Percentiles rank a stretch among this genome's conserved stretches.
phyloP scores from a whole-genome alignment of 2,797 vertebrate genomes.

The Podargus strigoides region DNA sequence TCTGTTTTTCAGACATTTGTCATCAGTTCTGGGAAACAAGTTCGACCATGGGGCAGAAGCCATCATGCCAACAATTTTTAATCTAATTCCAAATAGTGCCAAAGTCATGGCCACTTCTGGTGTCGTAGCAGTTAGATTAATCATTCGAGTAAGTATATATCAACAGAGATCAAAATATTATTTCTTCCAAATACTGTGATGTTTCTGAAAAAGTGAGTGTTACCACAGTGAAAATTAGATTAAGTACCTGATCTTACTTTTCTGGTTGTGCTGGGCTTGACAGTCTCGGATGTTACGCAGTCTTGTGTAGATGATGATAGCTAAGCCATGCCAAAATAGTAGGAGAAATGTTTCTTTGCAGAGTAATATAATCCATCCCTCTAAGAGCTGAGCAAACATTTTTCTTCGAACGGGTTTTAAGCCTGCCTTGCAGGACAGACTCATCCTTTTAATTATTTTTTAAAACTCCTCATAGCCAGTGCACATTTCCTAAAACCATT shows the following conservation, averaged over 20 bases:
- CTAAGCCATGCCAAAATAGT: background rate
- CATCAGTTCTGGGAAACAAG: conserved; percentile 89
- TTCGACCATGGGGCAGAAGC: conserved; percentile 98
- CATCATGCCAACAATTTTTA: conserved; percentile 96
- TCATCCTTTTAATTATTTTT: background rate
- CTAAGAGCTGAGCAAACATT: background rate
- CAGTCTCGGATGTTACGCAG: background rate
- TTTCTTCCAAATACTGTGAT: background rate
- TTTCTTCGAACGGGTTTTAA: background rate
- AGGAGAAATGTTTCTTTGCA: background rate
- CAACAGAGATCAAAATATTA: background rate
- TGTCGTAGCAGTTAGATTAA: conserved; percentile 89
- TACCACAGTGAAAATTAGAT: background rate
- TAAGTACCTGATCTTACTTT: background rate
- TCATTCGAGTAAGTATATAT: conserved; percentile 86
- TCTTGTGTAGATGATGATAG: background rate
- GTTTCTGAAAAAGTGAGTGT: background rate
- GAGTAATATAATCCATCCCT: background rate
- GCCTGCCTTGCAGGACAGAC: background rate
- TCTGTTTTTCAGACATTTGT: conserved; percentile 83
- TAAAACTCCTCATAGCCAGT: background rate
- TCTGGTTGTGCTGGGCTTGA: background rate
- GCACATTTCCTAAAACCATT: background rate
- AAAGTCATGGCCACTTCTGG: conserved; percentile 99
- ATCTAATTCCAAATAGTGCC: conserved; percentile 97